A percentile compares a stretch with the other conserved stretches of the same genome.
These are phyloP conservation scores for Caenorhabditis brenneri DNA, from an alignment of 1,140 invertebrate genomes.

Conservation along the genomic window DNA sequence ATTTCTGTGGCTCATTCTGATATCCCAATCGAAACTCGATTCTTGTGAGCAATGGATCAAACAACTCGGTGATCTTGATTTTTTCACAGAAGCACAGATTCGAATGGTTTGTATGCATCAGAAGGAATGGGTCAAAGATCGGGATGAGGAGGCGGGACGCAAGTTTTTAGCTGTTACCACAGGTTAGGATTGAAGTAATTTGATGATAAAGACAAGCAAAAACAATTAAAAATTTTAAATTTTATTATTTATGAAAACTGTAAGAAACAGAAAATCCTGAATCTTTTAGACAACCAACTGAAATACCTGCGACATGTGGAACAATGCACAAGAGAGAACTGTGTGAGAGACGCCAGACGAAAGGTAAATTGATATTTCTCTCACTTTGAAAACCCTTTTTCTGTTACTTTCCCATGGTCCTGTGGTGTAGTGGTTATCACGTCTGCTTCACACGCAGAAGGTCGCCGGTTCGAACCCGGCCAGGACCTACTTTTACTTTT, in stretches of 20 bases:
- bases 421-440: slow-evolving; percentile 8
- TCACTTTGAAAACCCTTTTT: neutral
- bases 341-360: slow-evolving; percentile 34
- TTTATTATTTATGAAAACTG: neutral
- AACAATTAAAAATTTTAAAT: no score
- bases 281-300: slow-evolving; percentile 51
- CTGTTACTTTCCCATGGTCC: neutral
- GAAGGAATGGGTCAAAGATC: slow-evolving; percentile 56
- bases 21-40: slow-evolving; percentile 33
- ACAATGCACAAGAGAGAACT: slow-evolving; percentile 49
- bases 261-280: slow-evolving; percentile 34
- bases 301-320: slow-evolving; percentile 39
- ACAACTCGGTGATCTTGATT: slow-evolving; percentile 45
- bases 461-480: neutral
- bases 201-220: no score
- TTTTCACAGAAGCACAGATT: slow-evolving; percentile 57
- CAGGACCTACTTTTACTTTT: neutral
- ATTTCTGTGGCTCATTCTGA: slow-evolving; percentile 13
- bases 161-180: slow-evolving; percentile 48
- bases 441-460: slow-evolving; percentile 10
- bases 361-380: slow-evolving; percentile 12
- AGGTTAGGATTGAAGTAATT: slow-evolving; percentile 45
- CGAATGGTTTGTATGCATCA: slow-evolving; percentile 61
- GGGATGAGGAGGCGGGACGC: neutral
- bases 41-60: slow-evolving; percentile 34